Percentiles rank a stretch among this genome's conserved stretches.
These are phyloP conservation scores for Gobionotothen gibberifrons DNA, from an alignment of 2,797 vertebrate species.

Conservation along the genomic window DNA sequence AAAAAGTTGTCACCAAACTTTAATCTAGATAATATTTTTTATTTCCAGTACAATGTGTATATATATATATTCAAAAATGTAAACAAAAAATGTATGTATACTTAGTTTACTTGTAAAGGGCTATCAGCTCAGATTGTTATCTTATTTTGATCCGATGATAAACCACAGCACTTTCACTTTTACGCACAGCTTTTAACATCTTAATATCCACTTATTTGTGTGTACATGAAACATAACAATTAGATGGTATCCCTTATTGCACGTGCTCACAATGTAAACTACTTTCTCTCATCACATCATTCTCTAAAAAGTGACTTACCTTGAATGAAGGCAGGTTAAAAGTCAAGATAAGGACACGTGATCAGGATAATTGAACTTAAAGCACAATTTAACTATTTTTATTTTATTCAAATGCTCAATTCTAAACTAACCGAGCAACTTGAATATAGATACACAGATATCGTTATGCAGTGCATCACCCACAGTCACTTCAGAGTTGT, in stretches of 20 bases:
- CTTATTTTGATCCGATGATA: not conserved
- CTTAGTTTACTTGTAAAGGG: not conserved
- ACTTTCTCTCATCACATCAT: constrained; percentile 21
- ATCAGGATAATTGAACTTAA: constrained; percentile 3
- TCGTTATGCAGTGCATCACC: constrained; percentile 30
- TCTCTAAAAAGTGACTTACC: constrained; percentile 68
- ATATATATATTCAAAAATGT: not conserved
- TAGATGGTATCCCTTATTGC: not conserved
- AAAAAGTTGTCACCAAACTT: constrained; percentile 68
- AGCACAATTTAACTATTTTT: constrained; percentile 4
- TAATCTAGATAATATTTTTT: constrained; percentile 22
- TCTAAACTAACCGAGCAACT: constrained; percentile 18
- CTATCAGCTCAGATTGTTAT: not conserved
- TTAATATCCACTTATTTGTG: not conserved
- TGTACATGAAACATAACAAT: not conserved
- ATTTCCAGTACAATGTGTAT: not conserved
- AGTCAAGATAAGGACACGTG: constrained; percentile 30
- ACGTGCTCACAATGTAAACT: not conserved
- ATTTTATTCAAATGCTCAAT: not conserved
- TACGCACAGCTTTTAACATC: constrained; percentile 41
- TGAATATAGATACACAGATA: not conserved
- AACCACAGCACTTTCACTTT: constrained; percentile 33
- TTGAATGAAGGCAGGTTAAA: constrained; percentile 48
- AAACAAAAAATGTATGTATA: not conserved
- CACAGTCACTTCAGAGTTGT: constrained; percentile 46